Evolutionary conservation across 2,888 invertebrate species (phyloP).

Genomic region (Argynnis bischoffii): DNA sequence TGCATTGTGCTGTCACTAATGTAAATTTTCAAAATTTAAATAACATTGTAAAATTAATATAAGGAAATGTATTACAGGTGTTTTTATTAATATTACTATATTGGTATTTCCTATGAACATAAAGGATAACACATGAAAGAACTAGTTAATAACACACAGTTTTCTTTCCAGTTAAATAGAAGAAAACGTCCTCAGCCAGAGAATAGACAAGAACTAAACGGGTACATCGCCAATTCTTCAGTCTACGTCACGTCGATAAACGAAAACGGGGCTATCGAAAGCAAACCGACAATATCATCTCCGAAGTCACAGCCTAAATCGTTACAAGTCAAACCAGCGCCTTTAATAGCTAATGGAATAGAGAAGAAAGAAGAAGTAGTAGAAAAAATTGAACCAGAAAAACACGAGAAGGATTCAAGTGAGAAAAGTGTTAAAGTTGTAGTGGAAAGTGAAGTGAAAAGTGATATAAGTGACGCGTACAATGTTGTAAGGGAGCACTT

Average conservation of each 20-base stretch:
- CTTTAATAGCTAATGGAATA: constrained; percentile 71
- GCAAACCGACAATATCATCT: constrained; percentile 74
- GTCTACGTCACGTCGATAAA: constrained; percentile 91
- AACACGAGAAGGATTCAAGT: constrained; percentile 72
- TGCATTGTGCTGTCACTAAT: too few relatives aligned
- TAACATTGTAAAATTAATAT: too few relatives aligned
- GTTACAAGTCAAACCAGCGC: constrained; percentile 73
- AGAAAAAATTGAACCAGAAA: constrained; percentile 62
- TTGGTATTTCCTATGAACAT: background rate
- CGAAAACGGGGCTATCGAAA: constrained; percentile 77
- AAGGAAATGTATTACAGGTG: background rate
- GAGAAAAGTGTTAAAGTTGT: constrained; percentile 66
- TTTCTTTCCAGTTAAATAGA: constrained; percentile 84
- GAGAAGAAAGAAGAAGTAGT: constrained; percentile 49
- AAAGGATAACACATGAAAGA: too few relatives aligned
- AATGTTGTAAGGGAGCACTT: constrained; percentile 73
- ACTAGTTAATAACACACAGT: background rate
- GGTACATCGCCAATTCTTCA: constrained; percentile 90
- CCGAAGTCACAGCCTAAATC: constrained; percentile 74
- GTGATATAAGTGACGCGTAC: constrained; percentile 72
- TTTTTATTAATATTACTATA: background rate
- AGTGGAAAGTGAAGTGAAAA: constrained; percentile 60
- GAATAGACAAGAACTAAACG: constrained; percentile 86
- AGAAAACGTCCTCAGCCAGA: constrained; percentile 79
- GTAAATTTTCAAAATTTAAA: too few relatives aligned